Conservation (phyloP, 2,888 invertebrate species). For the Epinotia ramella region DNA sequence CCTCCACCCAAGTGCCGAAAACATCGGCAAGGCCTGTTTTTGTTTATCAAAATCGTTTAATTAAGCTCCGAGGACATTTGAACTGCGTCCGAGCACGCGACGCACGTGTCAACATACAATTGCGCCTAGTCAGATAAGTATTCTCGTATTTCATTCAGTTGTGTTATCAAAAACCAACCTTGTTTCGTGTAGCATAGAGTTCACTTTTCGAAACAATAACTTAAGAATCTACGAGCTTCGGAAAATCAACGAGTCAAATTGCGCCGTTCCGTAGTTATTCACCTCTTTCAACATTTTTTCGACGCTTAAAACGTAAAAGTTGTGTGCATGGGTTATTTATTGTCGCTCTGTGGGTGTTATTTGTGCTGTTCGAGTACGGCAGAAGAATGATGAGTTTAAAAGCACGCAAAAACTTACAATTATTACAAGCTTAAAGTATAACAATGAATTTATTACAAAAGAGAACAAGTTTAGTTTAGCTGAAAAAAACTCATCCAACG, state of each 20-base stretch:
- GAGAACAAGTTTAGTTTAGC: too few species aligned
- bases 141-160: not conserved
- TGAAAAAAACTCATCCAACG: too few species aligned
- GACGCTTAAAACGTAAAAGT: slow-evolving; percentile 39
- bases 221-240: not conserved
- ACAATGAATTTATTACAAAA: too few species aligned
- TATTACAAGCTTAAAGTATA: too few species aligned
- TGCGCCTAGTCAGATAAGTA: slow-evolving; percentile 13
- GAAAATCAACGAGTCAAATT: not conserved
- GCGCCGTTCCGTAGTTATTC: slow-evolving; percentile 22
- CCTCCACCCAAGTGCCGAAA: slow-evolving; percentile 51
- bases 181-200: not conserved
- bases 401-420: too few species aligned
- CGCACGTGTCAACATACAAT: slow-evolving; percentile 48
- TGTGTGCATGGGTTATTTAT: slow-evolving; percentile 41
- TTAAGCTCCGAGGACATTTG: slow-evolving; percentile 55
- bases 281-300: slow-evolving; percentile 39
- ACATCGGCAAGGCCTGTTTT: slow-evolving; percentile 53
- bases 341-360: slow-evolving; percentile 36
- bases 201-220: not conserved
- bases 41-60: slow-evolving; percentile 63
- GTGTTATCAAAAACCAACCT: not conserved
- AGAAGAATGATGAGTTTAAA: slow-evolving; percentile 35
- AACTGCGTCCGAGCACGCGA: slow-evolving; percentile 57
- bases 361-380: slow-evolving; percentile 20